phyloP scores from a whole-genome alignment of 2,888 invertebrate species.

The Andrena flavipes region DNA sequence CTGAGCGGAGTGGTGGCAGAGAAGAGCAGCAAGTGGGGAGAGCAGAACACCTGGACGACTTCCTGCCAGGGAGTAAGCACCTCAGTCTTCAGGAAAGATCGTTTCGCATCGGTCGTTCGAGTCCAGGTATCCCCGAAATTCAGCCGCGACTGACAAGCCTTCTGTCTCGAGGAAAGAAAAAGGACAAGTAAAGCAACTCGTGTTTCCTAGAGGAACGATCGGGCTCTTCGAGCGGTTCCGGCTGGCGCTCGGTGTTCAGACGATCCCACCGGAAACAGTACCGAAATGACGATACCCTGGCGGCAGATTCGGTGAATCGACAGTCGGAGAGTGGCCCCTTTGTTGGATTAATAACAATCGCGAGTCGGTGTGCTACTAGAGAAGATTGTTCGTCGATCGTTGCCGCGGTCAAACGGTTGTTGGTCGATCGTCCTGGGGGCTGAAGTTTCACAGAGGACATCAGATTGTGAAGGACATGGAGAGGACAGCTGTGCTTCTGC shows the following conservation, averaged over 20 bases:
- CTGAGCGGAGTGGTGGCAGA: constrained; percentile 60
- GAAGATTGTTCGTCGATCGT: constrained; percentile 6
- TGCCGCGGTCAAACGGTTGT: constrained; percentile 10
- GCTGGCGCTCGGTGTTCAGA: constrained; percentile 19
- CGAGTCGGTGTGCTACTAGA: constrained; percentile 9
- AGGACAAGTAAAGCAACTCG: neutral
- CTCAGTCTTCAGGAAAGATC: constrained; percentile 78
- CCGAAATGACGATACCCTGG: constrained; percentile 61
- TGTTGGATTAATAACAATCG: constrained; percentile 46
- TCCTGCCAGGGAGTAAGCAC: constrained; percentile 77
- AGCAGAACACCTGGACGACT: constrained; percentile 79
- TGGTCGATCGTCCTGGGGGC: constrained; percentile 14
- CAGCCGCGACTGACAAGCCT: neutral
- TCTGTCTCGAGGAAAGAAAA: neutral
- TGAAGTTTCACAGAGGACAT: constrained; percentile 28
- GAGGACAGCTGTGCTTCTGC: constrained; percentile 60
- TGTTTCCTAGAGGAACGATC: neutral
- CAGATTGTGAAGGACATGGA: constrained; percentile 60
- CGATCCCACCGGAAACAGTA: constrained; percentile 23
- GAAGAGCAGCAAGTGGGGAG: constrained; percentile 64
- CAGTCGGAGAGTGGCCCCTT: constrained; percentile 49
- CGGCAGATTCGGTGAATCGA: constrained; percentile 65
- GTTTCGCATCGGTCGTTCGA: constrained; percentile 66
- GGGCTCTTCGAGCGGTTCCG: constrained; percentile 11
- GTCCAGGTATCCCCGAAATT: constrained; percentile 22